Evolutionary conservation across 2,113 vertebrate genomes (phyloP), one percentile per base, ranked within the genome.

Genomic region (Notothenia coriiceps): DNA sequence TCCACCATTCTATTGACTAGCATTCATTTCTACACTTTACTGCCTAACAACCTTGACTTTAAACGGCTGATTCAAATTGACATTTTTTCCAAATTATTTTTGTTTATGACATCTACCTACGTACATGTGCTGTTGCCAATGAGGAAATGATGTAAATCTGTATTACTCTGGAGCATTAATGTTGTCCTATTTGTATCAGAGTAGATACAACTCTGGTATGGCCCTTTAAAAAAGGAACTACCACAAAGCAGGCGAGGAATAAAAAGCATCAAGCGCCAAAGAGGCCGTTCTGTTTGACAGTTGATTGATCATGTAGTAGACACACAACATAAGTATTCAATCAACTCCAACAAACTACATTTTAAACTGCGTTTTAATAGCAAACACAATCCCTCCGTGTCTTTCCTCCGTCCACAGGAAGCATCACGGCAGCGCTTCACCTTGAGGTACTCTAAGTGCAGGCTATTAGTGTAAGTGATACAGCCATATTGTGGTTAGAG

Each of bases 391-490:
- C 14, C 25, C 2, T 52, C 25, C 3, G 7, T 18, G 5, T 33
- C 43, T 71, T 40, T 63, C 59, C 80, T 67, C 20, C 3, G 12
- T 50, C 10, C 11, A 61, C 85, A 75, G 88, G 69, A 90, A 90
- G 75, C 57, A 35, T 59, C 35, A 54, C 2, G 5, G 46, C 20
- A 59, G 46, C 2, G 72, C 69, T 85, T 86, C 90, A 86, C 77
- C 87, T 80, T 35, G 4, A 83, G 73, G 49, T 59, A 13, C 63
- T 81, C 46, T 83, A 35, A 88, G 84, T 79, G 83, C 79, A 75
- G 5, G 65, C 88, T 86, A 79, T 92, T 92, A 91, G 85, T 55
- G 81, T 63, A 86, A 91, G 86, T 82, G 90, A 92, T 89, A 79
- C 88, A 79, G 74, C 81, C 82, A 89, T 70, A 55, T 67, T 89